Evolutionary conservation across 2,113 vertebrate genomes (phyloP).

Genomic region (Rhadina sibilatrix): DNA sequence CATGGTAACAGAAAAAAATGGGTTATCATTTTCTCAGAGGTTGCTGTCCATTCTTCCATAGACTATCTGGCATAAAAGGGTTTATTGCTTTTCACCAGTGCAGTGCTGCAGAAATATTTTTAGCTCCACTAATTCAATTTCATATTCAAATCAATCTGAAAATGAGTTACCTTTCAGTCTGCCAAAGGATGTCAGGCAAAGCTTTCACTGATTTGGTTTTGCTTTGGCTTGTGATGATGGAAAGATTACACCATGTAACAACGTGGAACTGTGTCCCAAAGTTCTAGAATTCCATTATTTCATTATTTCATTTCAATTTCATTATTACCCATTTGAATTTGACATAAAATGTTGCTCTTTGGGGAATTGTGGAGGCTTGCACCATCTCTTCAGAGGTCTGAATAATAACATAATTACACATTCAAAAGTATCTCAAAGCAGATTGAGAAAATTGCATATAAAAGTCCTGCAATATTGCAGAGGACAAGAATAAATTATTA

Average conservation of each 20-base stretch:
- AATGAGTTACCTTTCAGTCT: conserved; percentile 31
- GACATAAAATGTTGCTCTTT: background rate
- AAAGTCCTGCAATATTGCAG: background rate
- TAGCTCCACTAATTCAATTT: conserved; percentile 37
- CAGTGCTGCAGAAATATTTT: conserved; percentile 37
- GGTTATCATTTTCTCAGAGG: background rate
- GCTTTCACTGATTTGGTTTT: conserved; percentile 2
- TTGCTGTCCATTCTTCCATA: background rate
- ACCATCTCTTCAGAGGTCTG: background rate
- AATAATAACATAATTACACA: background rate
- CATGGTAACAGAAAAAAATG: conserved; percentile 40
- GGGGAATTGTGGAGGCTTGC: background rate
- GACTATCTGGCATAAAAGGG: background rate
- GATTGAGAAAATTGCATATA: background rate
- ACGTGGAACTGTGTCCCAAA: background rate
- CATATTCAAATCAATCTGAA: conserved; percentile 48
- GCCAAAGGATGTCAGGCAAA: conserved; percentile 30
- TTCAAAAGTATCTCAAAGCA: background rate
- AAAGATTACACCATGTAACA: background rate
- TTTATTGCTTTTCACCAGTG: conserved; percentile 11
- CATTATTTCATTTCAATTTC: background rate
- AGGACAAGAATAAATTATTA: background rate
- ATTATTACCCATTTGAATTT: background rate
- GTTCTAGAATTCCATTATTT: background rate
- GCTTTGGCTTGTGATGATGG: background rate